Conservation (phyloP, 2,797 vertebrate species). For the Spheniscus humboldti region DNA sequence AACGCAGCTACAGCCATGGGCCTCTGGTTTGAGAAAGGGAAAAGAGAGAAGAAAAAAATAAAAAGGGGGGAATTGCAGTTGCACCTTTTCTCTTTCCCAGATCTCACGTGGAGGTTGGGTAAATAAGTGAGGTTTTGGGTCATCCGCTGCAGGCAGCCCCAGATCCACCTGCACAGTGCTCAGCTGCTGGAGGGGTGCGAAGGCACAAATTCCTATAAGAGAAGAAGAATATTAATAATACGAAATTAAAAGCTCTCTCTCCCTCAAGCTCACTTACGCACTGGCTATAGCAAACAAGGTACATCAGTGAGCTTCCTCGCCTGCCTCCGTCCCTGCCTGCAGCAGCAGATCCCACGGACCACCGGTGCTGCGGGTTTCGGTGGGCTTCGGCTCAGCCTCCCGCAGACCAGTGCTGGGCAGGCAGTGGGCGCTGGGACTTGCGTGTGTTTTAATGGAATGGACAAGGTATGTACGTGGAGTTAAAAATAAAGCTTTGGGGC, state of each 20-base stretch:
- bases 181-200: not conserved
- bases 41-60: not conserved
- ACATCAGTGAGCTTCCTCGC: not conserved
- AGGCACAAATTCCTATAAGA: not conserved
- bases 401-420: not conserved
- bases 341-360: not conserved
- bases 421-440: not conserved
- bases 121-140: not conserved
- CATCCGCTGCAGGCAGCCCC: not conserved
- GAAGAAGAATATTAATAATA: not conserved
- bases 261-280: not conserved
- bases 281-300: not conserved
- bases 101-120: not conserved
- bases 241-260: not conserved
- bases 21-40: not conserved
- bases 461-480: conserved; percentile 2
- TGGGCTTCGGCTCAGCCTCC: not conserved
- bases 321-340: not conserved
- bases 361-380: not conserved
- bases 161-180: fast-evolving
- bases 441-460: conserved; percentile 20
- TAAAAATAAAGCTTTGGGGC: conserved; percentile 67
- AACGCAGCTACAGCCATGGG: not conserved
- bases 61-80: not conserved
- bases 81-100: not conserved